Evolutionary conservation across 2,797 vertebrate species (phyloP).

Genomic region (Morelia viridis): DNA sequence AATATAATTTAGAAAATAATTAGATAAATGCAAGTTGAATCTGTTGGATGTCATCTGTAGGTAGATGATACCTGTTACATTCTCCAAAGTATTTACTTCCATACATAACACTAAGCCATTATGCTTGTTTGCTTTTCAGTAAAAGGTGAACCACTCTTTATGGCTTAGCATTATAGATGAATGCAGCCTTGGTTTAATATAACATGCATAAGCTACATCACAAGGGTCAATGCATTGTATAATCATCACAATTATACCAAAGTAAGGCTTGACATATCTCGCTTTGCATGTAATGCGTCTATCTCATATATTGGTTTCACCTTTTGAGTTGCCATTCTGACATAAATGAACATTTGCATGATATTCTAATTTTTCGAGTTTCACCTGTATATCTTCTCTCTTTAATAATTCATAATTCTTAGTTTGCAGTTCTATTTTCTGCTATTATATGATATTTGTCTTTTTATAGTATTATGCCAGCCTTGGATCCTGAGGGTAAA

Average conservation of each 20-base stretch:
- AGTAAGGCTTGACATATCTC: too few species aligned
- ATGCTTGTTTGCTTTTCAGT: neutral
- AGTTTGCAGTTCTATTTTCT: neutral
- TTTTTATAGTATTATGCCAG: neutral
- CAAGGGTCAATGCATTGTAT: neutral
- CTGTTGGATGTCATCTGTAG: neutral
- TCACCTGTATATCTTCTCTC: too few species aligned
- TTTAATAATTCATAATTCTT: neutral
- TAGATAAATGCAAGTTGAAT: neutral
- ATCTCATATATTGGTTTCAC: too few species aligned
- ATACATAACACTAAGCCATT: neutral
- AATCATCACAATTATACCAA: too few species aligned
- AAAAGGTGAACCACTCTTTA: neutral
- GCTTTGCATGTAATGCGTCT: too few species aligned
- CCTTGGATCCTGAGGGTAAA: neutral
- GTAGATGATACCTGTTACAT: neutral
- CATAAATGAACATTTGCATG: too few species aligned
- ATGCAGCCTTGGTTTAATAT: neutral
- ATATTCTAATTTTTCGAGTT: too few species aligned
- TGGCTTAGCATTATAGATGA: neutral
- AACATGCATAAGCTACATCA: neutral
- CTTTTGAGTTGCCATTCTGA: too few species aligned
- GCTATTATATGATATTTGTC: neutral
- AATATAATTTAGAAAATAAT: neutral
- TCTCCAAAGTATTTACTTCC: neutral